Evolutionary conservation across 2,888 invertebrate species (phyloP).

Genomic region (Halocaridina rubra): DNA sequence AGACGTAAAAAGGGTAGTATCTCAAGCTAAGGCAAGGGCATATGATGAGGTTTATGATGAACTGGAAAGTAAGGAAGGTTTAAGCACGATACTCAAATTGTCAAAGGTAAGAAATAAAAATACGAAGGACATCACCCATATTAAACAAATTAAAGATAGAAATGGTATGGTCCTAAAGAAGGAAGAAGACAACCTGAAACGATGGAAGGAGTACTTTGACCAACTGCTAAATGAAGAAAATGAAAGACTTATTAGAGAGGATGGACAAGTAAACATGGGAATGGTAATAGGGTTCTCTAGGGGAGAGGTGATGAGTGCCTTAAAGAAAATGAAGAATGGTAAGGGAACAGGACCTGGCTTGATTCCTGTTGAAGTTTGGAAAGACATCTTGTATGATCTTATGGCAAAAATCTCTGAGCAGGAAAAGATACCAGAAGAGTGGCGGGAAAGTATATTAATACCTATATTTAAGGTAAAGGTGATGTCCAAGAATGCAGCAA

Average conservation of each 20-base stretch:
- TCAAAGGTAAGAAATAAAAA: neutral
- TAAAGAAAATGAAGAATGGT: neutral
- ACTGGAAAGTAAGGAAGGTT: neutral
- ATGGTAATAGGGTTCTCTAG: neutral
- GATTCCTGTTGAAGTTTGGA: neutral
- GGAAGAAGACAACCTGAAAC: neutral
- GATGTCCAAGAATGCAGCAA: neutral
- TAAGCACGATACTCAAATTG: neutral
- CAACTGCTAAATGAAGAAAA: no score
- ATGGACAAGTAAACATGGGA: neutral
- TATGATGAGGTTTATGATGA: neutral
- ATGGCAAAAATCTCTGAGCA: neutral
- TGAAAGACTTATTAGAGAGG: no score
- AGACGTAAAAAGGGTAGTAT: neutral
- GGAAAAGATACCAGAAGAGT: neutral
- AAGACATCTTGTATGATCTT: neutral
- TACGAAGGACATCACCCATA: neutral
- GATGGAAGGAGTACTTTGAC: neutral
- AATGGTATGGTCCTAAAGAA: neutral
- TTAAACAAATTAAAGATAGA: neutral
- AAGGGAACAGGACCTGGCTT: neutral
- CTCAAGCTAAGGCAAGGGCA: neutral
- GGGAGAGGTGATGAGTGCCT: neutral
- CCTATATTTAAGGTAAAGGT: neutral
- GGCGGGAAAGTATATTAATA: neutral